Percentiles rank a stretch among this genome's conserved stretches.
These are phyloP conservation scores for Drosophila testacea DNA, from an alignment of 2,888 invertebrate species.

Conservation along the genomic window DNA sequence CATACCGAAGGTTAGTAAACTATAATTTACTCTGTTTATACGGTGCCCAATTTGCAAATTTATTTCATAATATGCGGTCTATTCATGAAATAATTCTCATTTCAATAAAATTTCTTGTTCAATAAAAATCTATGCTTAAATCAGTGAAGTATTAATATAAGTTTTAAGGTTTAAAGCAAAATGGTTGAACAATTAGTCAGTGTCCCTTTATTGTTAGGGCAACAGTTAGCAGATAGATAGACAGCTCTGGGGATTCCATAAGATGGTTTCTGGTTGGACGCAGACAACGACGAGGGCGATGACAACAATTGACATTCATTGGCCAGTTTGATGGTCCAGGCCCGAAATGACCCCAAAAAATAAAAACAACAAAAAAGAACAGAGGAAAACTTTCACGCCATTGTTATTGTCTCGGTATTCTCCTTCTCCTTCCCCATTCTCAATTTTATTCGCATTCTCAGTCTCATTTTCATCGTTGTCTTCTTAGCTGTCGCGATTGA, in stretches of 20 bases:
- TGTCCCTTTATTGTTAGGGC: neutral
- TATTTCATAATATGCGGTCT: no score
- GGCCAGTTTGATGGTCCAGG: constrained; percentile 70
- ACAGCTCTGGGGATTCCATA: constrained; percentile 23
- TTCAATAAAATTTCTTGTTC: neutral
- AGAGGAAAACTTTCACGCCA: constrained; percentile 38
- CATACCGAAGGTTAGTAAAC: neutral
- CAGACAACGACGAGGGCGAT: constrained; percentile 37
- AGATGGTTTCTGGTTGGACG: constrained; percentile 41
- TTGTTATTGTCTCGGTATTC: constrained; percentile 30
- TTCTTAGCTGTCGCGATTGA: constrained; percentile 71
- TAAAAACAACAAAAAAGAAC: neutral
- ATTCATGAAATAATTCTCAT: no score
- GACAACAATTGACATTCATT: constrained; percentile 78
- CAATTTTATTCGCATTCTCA: constrained; percentile 14
- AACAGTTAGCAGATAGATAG: constrained; percentile 13
- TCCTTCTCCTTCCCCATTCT: neutral
- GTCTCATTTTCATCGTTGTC: constrained; percentile 39
- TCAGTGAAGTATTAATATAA: neutral
- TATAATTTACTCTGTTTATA: no score
- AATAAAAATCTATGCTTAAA: neutral
- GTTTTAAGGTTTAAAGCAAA: neutral
- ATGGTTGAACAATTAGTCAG: neutral
- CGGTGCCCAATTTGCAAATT: no score
- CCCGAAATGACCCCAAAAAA: constrained; percentile 4